These are phyloP conservation scores for Magallana angulata DNA, from an alignment of 1,140 invertebrate genomes.

Conservation along the genomic window DNA sequence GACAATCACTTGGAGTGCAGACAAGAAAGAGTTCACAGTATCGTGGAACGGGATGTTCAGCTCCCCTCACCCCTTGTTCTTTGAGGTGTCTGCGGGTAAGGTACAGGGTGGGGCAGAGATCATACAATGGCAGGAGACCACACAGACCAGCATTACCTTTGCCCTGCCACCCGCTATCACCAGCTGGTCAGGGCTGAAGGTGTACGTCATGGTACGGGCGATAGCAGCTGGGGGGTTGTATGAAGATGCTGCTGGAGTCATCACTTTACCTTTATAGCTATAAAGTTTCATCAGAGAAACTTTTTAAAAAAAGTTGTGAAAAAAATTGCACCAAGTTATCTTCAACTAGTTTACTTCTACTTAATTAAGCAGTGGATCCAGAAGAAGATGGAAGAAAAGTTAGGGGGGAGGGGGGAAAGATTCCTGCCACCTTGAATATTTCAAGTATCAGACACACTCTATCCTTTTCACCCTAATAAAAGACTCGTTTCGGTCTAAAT, in stretches of 20 bases:
- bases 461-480: too few relatives aligned
- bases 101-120: slow-evolving; percentile 57
- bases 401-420: too few relatives aligned
- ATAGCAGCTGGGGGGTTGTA: slow-evolving; percentile 25
- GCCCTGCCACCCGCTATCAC: slow-evolving; percentile 46
- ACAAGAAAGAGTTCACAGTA: slow-evolving; percentile 41
- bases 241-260: neutral
- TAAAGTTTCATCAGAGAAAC: too few relatives aligned
- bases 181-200: slow-evolving; percentile 29
- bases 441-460: too few relatives aligned
- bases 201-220: slow-evolving; percentile 50
- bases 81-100: slow-evolving; percentile 59
- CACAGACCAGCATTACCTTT: slow-evolving; percentile 42
- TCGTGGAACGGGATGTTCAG: slow-evolving; percentile 53
- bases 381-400: too few relatives aligned
- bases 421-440: too few relatives aligned
- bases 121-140: slow-evolving; percentile 58
- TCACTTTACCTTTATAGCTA: slow-evolving; percentile 27
- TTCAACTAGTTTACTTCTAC: too few relatives aligned
- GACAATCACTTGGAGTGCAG: slow-evolving; percentile 23
- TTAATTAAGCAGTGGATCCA: too few relatives aligned
- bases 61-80: slow-evolving; percentile 48
- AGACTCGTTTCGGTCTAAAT: too few relatives aligned
- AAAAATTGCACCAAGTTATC: too few relatives aligned
- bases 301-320: too few relatives aligned